These are phyloP conservation scores for Brachypteracias leptosomus DNA, from an alignment of 2,113 vertebrate species.

Conservation along the genomic window DNA sequence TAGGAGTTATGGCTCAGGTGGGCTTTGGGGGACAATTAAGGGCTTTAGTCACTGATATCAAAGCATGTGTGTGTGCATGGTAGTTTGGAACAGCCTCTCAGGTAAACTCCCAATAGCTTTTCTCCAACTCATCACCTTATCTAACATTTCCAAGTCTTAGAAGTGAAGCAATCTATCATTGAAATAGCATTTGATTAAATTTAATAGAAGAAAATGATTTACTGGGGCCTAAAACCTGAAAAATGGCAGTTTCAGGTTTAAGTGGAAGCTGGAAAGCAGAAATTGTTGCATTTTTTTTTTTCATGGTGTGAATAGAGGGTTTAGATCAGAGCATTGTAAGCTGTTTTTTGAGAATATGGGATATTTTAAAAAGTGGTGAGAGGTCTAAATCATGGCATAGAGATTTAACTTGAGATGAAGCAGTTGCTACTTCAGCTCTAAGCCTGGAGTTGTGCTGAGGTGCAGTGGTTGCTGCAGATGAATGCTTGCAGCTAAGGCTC, in stretches of 20 bases:
- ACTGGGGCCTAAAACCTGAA: background rate
- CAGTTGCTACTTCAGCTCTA: background rate
- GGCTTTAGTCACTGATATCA: conserved; percentile 22
- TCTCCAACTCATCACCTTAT: conserved; percentile 10
- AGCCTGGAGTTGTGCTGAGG: background rate
- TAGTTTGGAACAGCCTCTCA: conserved; percentile 58
- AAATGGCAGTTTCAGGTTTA: background rate
- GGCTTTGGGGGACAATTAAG: conserved; percentile 21
- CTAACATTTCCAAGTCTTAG: background rate
- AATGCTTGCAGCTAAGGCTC: background rate
- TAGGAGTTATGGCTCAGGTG: background rate
- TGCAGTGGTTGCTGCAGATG: background rate
- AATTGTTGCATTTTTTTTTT: background rate
- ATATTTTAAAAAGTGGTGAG: background rate
- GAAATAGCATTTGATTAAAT: background rate
- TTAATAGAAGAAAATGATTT: background rate
- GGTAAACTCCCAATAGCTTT: conserved; percentile 43
- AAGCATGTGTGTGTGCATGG: background rate
- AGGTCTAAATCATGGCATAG: background rate
- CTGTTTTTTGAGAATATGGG: background rate
- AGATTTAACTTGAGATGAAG: background rate
- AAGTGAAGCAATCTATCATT: background rate
- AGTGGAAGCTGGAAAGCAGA: background rate
- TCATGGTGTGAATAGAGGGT: background rate
- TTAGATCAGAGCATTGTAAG: background rate